Evolutionary conservation across 2,797 vertebrate genomes (phyloP).

Genomic region (Columba guinea): DNA sequence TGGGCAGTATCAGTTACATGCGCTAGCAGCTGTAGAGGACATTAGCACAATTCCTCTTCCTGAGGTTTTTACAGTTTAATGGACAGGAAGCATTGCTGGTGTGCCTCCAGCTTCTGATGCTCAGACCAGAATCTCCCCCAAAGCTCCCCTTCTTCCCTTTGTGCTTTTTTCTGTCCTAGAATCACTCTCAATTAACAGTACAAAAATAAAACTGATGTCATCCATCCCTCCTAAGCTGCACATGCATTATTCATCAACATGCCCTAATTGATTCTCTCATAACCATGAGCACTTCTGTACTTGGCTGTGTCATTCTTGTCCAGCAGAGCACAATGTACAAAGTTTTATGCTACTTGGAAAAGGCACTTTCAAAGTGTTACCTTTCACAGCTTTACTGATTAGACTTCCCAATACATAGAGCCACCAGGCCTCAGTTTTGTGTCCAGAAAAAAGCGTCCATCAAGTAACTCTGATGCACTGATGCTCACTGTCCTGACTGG

Average conservation of each 20-base stretch:
- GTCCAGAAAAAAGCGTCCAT: neutral
- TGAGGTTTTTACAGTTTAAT: constrained; percentile 52
- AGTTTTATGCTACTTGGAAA: constrained; percentile 10
- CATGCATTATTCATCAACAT: constrained; percentile 64
- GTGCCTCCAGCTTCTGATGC: neutral
- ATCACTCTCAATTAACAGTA: constrained; percentile 60
- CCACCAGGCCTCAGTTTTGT: neutral
- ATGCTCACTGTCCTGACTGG: neutral
- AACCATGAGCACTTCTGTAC: constrained; percentile 48
- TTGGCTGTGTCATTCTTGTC: constrained; percentile 19
- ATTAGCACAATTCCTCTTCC: constrained; percentile 45
- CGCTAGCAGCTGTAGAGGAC: constrained; percentile 39
- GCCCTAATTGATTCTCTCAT: constrained; percentile 58
- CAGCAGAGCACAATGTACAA: constrained; percentile 21
- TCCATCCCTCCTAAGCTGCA: constrained; percentile 46
- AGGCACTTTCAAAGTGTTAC: neutral
- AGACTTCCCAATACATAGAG: neutral
- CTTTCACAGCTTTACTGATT: neutral
- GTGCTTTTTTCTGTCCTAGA: constrained; percentile 41
- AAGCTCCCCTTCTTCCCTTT: constrained; percentile 19
- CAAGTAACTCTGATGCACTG: neutral
- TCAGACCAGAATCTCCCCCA: neutral
- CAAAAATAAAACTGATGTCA: constrained; percentile 61
- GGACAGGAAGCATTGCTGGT: constrained; percentile 50
- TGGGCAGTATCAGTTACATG: constrained; percentile 32